Evolutionary conservation across 2,888 invertebrate genomes (phyloP).

Genomic region (Ornithoptera alexandrae): DNA sequence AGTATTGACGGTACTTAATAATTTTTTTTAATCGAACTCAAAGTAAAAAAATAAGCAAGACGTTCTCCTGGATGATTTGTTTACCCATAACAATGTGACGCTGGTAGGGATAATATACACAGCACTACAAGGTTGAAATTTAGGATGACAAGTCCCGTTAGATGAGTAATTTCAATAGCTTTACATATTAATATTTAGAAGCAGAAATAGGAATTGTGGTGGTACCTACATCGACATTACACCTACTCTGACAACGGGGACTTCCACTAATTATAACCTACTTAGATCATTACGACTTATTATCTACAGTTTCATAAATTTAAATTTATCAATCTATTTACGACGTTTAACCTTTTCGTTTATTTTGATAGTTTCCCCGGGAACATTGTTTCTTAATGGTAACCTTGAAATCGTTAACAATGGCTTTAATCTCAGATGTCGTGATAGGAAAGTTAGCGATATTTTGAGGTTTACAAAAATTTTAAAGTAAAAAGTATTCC

Average conservation of each 20-base stretch:
- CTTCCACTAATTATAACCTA: conserved; percentile 55
- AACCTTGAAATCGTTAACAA: conserved; percentile 5
- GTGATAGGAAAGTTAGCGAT: not conserved
- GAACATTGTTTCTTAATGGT: not conserved
- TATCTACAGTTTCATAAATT: not conserved
- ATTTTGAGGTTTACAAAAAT: not conserved
- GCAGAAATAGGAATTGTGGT: no score
- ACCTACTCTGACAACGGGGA: conserved; percentile 38
- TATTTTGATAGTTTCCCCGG: not conserved
- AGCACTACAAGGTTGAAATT: no score
- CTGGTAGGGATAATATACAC: no score
- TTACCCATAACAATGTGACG: no score
- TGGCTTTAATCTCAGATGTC: not conserved
- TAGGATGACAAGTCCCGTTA: no score
- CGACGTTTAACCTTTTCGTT: not conserved
- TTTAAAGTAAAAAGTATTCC: not conserved
- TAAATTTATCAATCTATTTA: not conserved
- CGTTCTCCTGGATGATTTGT: no score
- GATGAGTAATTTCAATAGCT: no score
- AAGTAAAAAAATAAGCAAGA: conserved; percentile 35
- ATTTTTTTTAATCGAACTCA: no score
- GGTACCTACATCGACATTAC: no score
- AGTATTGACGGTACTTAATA: conserved; percentile 42
- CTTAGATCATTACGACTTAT: not conserved
- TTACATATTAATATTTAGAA: no score